Evolutionary conservation across 1,140 invertebrate species (phyloP).

Genomic region (Dinothrombium tinctorium): DNA sequence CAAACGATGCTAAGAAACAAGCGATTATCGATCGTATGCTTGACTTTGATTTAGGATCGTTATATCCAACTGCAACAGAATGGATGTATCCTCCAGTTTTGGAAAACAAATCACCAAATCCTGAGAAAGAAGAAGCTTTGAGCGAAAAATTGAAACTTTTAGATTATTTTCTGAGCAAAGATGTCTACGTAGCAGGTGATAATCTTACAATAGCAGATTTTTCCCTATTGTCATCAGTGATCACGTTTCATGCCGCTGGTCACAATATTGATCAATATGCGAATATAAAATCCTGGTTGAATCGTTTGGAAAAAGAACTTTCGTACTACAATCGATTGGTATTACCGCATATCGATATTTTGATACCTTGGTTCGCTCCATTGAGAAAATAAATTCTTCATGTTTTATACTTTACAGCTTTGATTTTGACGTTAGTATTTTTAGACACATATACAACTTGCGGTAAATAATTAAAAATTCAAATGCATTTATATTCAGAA

Average conservation of each 20-base stretch:
- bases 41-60: conserved; percentile 32
- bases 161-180: conserved; percentile 19
- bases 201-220: conserved; percentile 39
- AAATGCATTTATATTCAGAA: too few species aligned
- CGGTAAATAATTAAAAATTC: too few species aligned
- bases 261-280: not conserved
- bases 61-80: conserved; percentile 14
- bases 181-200: conserved; percentile 22
- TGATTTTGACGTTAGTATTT: too few species aligned
- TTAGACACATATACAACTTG: too few species aligned
- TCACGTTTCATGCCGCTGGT: not conserved
- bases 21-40: conserved; percentile 44
- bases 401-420: too few species aligned
- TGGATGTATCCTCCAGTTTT: not conserved
- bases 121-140: conserved; percentile 14
- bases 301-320: not conserved
- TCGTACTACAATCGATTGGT: too few species aligned
- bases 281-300: not conserved
- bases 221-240: conserved; percentile 4
- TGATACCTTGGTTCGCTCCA: too few species aligned
- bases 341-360: too few species aligned
- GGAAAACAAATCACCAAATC: not conserved
- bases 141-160: conserved; percentile 20
- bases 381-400: too few species aligned
- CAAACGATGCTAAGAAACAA: conserved; percentile 35